phyloP scores from a whole-genome alignment of 2,888 invertebrate species.

The Oxystoma pomonae region DNA sequence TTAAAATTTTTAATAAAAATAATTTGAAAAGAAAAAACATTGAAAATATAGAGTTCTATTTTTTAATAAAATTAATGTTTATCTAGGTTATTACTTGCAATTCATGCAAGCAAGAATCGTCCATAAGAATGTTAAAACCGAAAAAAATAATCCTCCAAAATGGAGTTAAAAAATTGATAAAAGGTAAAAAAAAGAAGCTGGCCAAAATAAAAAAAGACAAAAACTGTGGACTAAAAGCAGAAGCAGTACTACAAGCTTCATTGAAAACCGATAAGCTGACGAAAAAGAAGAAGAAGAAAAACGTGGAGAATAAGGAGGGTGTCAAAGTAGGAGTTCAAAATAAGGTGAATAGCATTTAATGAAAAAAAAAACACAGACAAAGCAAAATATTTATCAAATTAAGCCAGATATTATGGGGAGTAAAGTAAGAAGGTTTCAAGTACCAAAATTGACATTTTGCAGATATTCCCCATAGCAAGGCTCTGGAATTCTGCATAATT shows the following conservation, averaged over 20 bases:
- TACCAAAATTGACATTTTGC: no score
- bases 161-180: not conserved
- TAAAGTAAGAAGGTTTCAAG: not conserved
- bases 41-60: no score
- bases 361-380: conserved; percentile 8
- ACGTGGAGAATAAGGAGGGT: conserved; percentile 46
- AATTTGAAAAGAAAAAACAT: no score
- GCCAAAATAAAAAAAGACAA: conserved; percentile 4
- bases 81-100: conserved; percentile 35
- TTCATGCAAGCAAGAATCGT: conserved; percentile 32
- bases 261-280: conserved; percentile 3
- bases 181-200: not conserved
- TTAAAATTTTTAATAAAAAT: no score
- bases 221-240: not conserved
- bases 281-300: conserved; percentile 39
- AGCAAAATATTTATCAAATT: conserved; percentile 1
- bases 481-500: no score
- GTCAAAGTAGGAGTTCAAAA: conserved; percentile 47
- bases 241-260: not conserved
- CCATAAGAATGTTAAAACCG: conserved; percentile 23
- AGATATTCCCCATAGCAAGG: no score
- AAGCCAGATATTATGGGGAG: not conserved
- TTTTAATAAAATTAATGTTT: no score
- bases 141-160: conserved; percentile 8
- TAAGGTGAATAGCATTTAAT: conserved; percentile 19